phyloP scores from a whole-genome alignment of 2,888 invertebrate genomes.

The Eupithecia vulgata region DNA sequence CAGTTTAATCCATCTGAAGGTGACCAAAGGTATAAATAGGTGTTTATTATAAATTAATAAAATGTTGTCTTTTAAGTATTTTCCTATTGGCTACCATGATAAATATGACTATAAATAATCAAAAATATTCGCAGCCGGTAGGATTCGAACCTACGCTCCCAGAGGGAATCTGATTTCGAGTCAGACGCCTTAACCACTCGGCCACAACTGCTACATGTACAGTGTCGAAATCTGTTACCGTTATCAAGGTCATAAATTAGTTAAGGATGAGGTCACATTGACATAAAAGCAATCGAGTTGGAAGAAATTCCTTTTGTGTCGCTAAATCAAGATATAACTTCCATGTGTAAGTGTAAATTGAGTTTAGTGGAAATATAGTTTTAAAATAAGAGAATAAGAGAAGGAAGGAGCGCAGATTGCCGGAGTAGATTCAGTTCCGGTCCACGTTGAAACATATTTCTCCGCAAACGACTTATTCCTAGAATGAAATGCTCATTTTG shows the following conservation, averaged over 20 bases:
- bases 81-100: neutral
- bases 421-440: slow-evolving; percentile 38
- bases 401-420: slow-evolving; percentile 33
- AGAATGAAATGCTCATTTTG: slow-evolving; percentile 46
- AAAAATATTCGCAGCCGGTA: slow-evolving; percentile 88
- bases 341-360: slow-evolving; percentile 24
- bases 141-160: slow-evolving; percentile 96
- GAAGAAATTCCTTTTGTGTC: slow-evolving; percentile 1
- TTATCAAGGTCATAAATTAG: slow-evolving; percentile 11
- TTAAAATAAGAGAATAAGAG: slow-evolving; percentile 31
- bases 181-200: slow-evolving; percentile 95
- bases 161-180: slow-evolving; percentile 95
- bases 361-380: slow-evolving; percentile 31
- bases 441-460: slow-evolving; percentile 45
- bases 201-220: slow-evolving; percentile 87
- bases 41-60: no score
- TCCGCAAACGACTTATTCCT: slow-evolving; percentile 45
- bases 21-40: no score
- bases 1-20: neutral
- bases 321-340: slow-evolving; percentile 12
- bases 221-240: slow-evolving; percentile 22
- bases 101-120: neutral
- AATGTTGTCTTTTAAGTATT: neutral
- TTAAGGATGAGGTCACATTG: slow-evolving; percentile 12
- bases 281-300: neutral